These are phyloP conservation scores for Cylindroiulus punctatus DNA, from an alignment of 2,888 invertebrate genomes.

Conservation along the genomic window DNA sequence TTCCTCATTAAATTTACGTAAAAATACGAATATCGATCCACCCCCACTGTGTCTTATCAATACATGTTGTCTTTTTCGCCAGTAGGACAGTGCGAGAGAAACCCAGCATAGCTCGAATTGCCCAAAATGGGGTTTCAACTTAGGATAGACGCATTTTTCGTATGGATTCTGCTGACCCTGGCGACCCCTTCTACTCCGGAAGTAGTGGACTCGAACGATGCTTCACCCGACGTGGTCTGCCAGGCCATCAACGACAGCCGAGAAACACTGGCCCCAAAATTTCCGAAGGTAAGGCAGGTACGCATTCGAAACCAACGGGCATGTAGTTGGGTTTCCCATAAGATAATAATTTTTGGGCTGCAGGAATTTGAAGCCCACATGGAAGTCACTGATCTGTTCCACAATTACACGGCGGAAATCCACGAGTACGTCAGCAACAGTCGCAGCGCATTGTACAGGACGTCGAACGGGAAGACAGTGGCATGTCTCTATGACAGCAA, in stretches of 20 bases:
- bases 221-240: slow-evolving; percentile 28
- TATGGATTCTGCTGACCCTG: slow-evolving; percentile 6
- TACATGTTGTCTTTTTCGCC: background rate
- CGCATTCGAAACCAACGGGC: too few species aligned
- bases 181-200: background rate
- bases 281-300: slow-evolving; percentile 48
- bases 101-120: background rate
- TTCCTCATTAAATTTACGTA: too few species aligned
- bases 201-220: background rate
- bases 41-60: too few species aligned
- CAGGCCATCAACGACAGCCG: slow-evolving; percentile 55
- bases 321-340: background rate
- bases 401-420: slow-evolving; percentile 54
- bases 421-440: slow-evolving; percentile 50
- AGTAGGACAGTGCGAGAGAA: background rate
- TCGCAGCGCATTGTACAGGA: slow-evolving; percentile 53
- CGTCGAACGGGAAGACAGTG: slow-evolving; percentile 31
- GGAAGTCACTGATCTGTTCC: slow-evolving; percentile 55
- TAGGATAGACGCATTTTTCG: background rate
- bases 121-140: background rate
- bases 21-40: too few species aligned
- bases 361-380: slow-evolving; percentile 57
- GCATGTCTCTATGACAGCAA: slow-evolving; percentile 47
- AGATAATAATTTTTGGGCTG: background rate
- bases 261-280: slow-evolving; percentile 13